Conservation (phyloP, 2,797 vertebrate genomes). For the Hozukius guyotensis region DNA sequence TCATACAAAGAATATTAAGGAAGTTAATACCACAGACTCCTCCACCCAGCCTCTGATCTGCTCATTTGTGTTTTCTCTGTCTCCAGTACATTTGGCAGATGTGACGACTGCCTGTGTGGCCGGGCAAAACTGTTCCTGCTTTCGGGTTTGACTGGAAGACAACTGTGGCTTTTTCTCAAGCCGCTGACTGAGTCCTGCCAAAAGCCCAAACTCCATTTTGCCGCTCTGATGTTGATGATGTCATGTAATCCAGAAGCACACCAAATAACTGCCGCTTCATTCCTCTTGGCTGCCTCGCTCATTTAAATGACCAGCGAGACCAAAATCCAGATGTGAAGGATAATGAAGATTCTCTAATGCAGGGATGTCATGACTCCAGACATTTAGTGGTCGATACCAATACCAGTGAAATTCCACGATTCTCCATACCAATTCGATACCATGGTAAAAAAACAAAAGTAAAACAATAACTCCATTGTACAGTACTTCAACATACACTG, state of each 20-base stretch:
- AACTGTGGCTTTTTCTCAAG: conserved; percentile 45
- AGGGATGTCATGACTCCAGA: no score
- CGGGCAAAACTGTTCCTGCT: conserved; percentile 26
- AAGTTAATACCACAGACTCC: conserved; percentile 43
- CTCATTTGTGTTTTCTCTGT: conserved; percentile 40
- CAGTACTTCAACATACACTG: no score
- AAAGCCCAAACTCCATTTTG: conserved; percentile 30
- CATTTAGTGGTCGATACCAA: no score
- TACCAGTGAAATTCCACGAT: no score
- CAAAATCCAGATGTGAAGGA: conserved; percentile 11
- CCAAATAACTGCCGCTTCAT: conserved; percentile 10
- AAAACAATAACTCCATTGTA: no score
- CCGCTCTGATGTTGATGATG: conserved; percentile 43
- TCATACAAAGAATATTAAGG: conserved; percentile 31
- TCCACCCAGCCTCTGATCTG: conserved; percentile 45
- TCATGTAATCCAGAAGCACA: conserved; percentile 36
- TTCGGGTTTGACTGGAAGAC: conserved; percentile 45
- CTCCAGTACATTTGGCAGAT: conserved; percentile 35
- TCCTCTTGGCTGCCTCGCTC: conserved; percentile 17
- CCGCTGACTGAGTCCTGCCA: conserved; percentile 17
- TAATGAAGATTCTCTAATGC: background rate
- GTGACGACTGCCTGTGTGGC: conserved; percentile 50
- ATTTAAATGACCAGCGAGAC: conserved; percentile 9
- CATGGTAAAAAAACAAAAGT: no score
- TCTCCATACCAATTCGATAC: no score